These are phyloP conservation scores for Parnassius glacialis DNA, from an alignment of 2,888 invertebrate species.

Conservation along the genomic window DNA sequence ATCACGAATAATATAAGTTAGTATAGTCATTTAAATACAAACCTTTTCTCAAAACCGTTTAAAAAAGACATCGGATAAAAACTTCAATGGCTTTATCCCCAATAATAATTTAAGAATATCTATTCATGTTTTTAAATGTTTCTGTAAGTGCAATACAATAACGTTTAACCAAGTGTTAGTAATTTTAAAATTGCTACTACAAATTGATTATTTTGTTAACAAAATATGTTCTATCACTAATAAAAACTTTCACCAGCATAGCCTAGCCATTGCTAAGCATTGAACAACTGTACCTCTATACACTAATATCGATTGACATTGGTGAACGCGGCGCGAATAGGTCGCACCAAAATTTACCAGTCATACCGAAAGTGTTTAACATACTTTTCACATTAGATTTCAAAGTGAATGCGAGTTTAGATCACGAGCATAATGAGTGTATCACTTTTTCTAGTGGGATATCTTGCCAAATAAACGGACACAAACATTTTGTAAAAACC, in stretches of 20 bases:
- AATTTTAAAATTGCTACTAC: neutral
- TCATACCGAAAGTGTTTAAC: slow-evolving; percentile 43
- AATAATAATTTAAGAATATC: too few relatives aligned
- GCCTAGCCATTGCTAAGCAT: slow-evolving; percentile 6
- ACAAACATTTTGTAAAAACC: slow-evolving; percentile 9
- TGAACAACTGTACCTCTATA: neutral
- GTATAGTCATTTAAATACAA: too few relatives aligned
- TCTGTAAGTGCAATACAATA: too few relatives aligned
- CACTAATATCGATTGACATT: slow-evolving; percentile 5
- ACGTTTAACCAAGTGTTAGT: neutral
- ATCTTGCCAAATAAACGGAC: slow-evolving; percentile 10
- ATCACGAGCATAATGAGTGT: slow-evolving; percentile 18
- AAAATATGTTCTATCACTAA: slow-evolving; percentile 1
- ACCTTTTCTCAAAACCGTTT: too few relatives aligned
- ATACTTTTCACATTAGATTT: slow-evolving; percentile 8
- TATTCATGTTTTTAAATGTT: too few relatives aligned
- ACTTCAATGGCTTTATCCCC: too few relatives aligned
- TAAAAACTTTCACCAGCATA: slow-evolving; percentile 14
- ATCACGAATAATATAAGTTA: too few relatives aligned
- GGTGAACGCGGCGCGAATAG: neutral
- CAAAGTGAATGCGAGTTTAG: slow-evolving; percentile 21
- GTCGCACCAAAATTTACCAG: slow-evolving; percentile 32
- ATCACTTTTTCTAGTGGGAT: slow-evolving; percentile 19
- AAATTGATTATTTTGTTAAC: neutral
- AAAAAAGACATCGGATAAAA: too few relatives aligned